These are phyloP conservation scores for Cromileptes altivelis DNA, from an alignment of 2,113 vertebrate genomes.

Conservation along the genomic window DNA sequence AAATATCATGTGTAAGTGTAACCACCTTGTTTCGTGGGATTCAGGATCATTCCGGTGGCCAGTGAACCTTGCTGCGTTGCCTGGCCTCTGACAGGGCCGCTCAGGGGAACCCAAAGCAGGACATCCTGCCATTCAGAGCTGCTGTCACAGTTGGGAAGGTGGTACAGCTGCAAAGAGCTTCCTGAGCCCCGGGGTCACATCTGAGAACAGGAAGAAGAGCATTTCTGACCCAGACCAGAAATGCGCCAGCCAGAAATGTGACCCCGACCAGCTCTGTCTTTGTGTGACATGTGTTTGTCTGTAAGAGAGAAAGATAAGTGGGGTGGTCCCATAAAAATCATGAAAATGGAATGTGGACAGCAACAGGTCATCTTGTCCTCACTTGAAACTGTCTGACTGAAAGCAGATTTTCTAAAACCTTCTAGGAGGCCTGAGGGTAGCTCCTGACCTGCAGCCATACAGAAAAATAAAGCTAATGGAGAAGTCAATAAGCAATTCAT, in stretches of 20 bases:
- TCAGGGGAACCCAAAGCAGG: conserved; percentile 83
- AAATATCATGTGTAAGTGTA: not conserved
- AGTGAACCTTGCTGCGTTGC: conserved; percentile 72
- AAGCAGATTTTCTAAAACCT: not conserved
- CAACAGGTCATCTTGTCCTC: conserved; percentile 10
- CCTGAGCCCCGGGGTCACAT: conserved; percentile 83
- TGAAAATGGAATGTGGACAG: conserved; percentile 25
- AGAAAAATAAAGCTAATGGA: not conserved
- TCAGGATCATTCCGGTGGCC: conserved; percentile 73
- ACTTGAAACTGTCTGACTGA: not conserved
- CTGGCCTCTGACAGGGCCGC: conserved; percentile 70
- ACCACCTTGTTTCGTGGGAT: conserved; percentile 21
- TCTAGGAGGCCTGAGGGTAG: not conserved
- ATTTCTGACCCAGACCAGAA: conserved; percentile 36
- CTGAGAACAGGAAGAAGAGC: conserved; percentile 87
- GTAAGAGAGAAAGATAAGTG: conserved; percentile 16
- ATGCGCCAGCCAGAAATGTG: not conserved
- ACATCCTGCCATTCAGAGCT: conserved; percentile 93
- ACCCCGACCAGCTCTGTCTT: conserved; percentile 9
- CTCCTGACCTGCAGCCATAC: not conserved
- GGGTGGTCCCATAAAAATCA: not conserved
- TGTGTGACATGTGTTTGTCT: conserved; percentile 10
- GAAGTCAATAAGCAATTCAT: not conserved
- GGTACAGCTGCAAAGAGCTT: conserved; percentile 87
- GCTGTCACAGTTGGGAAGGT: conserved; percentile 87